These are phyloP conservation scores for Aldrovandia affinis DNA, from an alignment of 2,797 vertebrate genomes.

Conservation along the genomic window DNA sequence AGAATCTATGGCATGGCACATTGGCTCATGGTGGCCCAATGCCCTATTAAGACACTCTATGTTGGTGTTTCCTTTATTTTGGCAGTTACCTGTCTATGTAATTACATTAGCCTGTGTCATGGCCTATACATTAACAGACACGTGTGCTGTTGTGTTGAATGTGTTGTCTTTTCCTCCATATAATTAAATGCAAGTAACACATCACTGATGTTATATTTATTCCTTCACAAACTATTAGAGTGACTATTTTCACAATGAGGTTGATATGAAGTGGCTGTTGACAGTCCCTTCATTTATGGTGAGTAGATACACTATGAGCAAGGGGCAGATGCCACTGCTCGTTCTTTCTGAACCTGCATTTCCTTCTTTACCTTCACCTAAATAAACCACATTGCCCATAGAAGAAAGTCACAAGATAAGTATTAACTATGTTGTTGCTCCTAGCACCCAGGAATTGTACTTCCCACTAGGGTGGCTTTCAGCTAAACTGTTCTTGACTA, in stretches of 20 bases:
- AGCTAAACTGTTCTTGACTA: no score
- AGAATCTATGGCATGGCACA: no score
- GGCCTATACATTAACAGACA: not conserved
- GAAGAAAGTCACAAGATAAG: not conserved
- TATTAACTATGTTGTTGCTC: no score
- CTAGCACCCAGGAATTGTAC: no score
- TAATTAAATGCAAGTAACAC: not conserved
- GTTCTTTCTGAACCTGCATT: not conserved
- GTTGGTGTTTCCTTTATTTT: no score
- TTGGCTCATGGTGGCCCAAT: no score
- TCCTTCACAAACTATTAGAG: not conserved
- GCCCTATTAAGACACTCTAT: no score
- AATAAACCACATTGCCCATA: not conserved
- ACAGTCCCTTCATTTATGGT: conserved; percentile 20
- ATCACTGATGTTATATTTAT: not conserved
- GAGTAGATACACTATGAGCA: not conserved
- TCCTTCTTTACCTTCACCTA: not conserved
- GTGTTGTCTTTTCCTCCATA: not conserved
- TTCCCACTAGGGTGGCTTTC: no score
- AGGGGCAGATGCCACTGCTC: not conserved
- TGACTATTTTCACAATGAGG: conserved; percentile 32
- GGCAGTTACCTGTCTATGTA: no score
- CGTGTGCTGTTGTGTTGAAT: no score
- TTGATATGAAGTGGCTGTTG: conserved; percentile 28
- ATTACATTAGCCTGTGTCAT: not conserved